Conservation (phyloP, 2,113 vertebrate species). For the Phrynocephalus versicolor region DNA sequence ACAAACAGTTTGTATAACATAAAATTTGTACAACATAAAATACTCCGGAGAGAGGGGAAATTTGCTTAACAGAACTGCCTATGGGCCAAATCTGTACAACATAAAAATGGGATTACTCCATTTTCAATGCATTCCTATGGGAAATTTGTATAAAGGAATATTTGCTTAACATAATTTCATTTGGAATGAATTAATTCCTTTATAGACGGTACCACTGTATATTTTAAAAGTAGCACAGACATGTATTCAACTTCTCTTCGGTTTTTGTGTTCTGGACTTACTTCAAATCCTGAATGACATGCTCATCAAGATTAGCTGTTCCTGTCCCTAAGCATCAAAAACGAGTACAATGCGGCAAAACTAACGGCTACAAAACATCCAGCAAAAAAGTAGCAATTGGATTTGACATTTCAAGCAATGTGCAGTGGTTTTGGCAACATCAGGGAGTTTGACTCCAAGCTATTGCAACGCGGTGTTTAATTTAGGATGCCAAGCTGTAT, state of each 20-base stretch:
- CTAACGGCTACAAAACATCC: neutral
- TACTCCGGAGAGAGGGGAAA: no score
- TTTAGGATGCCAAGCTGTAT: slow-evolving; percentile 4
- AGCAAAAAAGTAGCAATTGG: slow-evolving; percentile 15
- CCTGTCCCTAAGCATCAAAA: neutral
- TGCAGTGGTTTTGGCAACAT: slow-evolving; percentile 35
- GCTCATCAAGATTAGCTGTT: neutral
- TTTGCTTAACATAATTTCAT: no score
- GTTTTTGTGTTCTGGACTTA: neutral
- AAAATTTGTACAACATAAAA: no score
- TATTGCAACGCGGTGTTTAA: slow-evolving; percentile 30
- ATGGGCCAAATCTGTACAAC: no score
- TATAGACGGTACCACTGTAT: no score
- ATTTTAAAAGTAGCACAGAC: neutral
- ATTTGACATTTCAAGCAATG: slow-evolving; percentile 46
- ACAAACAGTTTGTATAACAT: no score
- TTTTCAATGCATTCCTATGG: no score
- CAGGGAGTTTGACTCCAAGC: slow-evolving; percentile 4
- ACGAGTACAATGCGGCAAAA: rapidly evolving
- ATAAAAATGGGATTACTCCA: no score
- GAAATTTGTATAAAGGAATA: no score
- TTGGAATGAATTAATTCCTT: no score
- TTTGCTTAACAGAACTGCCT: no score
- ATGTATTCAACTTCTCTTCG: neutral
- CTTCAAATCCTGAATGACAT: rapidly evolving